Percentiles rank a stretch among this genome's conserved stretches.
Conservation (phyloP, 2,888 invertebrate genomes). For the Acanthococcus lagerstroemiae region DNA sequence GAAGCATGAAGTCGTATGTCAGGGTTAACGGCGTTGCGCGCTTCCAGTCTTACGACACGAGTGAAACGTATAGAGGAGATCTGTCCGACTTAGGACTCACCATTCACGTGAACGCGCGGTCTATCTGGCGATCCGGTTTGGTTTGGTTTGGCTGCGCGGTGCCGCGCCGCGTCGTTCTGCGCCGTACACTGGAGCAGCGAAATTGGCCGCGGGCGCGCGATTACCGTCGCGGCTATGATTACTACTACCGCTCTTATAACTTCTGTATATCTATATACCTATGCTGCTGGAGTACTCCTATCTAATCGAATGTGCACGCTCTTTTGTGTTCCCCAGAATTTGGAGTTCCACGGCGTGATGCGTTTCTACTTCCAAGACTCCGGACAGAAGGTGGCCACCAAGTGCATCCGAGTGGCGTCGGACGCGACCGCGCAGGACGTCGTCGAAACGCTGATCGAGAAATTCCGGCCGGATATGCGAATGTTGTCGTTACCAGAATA, state of each 20-base stretch:
- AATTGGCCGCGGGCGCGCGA: too few species aligned
- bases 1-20: neutral
- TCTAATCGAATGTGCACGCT: constrained; percentile 1
- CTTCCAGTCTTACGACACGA: neutral
- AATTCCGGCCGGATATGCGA: constrained; percentile 98
- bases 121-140: neutral
- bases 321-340: constrained; percentile 55
- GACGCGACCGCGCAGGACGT: constrained; percentile 94
- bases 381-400: constrained; percentile 96
- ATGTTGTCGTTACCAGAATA: constrained; percentile 67
- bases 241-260: too few species aligned
- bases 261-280: too few species aligned
- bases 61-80: neutral
- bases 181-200: neutral
- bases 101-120: neutral
- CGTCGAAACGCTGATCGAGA: constrained; percentile 93
- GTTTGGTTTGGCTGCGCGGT: too few species aligned
- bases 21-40: neutral
- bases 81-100: too few species aligned
- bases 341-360: constrained; percentile 99
- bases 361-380: constrained; percentile 99
- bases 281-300: too few species aligned
- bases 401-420: constrained; percentile 95
- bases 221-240: too few species aligned
- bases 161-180: too few species aligned